Conservation (phyloP, 2,888 invertebrate genomes). For the Orthosia gracilis region DNA sequence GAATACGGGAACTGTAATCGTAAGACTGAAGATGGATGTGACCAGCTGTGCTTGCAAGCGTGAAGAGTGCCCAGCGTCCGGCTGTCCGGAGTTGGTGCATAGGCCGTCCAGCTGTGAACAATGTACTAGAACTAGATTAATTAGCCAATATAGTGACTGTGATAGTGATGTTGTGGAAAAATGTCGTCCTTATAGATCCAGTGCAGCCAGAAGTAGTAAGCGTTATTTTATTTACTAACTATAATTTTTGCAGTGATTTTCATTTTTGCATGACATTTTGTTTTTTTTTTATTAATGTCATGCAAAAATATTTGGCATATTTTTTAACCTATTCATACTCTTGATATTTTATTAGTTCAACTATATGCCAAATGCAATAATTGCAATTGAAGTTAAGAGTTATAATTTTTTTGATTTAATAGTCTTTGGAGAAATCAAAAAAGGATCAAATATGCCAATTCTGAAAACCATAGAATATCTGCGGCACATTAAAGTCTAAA, state of each 20-base stretch:
- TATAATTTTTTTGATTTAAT: neutral
- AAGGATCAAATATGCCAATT: neutral
- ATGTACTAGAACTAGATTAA: constrained; percentile 86
- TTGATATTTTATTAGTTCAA: too few relatives aligned
- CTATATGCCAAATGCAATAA: neutral
- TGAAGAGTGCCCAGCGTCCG: constrained; percentile 69
- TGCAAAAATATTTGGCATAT: constrained; percentile 7
- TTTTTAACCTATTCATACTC: neutral
- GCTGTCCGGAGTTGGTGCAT: constrained; percentile 71
- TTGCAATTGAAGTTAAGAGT: neutral
- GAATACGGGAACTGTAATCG: constrained; percentile 84
- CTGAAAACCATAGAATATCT: neutral
- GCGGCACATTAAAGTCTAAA: neutral
- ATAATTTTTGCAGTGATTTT: constrained; percentile 9
- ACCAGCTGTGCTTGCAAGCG: constrained; percentile 70
- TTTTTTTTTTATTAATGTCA: constrained; percentile 1
- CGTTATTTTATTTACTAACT: constrained; percentile 64
- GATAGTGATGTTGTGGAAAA: constrained; percentile 86
- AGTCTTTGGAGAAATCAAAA: neutral
- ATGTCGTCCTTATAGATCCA: constrained; percentile 83
- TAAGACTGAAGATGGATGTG: constrained; percentile 84
- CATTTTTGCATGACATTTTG: constrained; percentile 19
- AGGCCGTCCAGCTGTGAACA: constrained; percentile 83
- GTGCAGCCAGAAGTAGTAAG: constrained; percentile 88
- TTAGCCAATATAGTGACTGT: constrained; percentile 88